Percentiles rank a stretch among this genome's conserved stretches.
Conservation (phyloP, 2,888 invertebrate genomes). For the Stenichneumon culpator region DNA sequence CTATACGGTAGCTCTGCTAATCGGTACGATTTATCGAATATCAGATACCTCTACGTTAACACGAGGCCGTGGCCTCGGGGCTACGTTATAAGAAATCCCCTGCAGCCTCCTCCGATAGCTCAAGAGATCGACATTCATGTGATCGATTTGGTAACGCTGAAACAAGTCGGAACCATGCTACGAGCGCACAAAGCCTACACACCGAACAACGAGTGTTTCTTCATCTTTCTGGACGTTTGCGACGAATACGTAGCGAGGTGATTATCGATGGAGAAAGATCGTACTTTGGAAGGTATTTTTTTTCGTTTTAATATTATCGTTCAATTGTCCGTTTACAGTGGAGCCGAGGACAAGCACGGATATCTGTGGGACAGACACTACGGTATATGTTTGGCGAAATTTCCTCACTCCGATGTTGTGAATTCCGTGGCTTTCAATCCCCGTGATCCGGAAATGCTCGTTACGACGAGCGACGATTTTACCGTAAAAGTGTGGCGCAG, state of each 20-base stretch:
- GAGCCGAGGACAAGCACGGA: conserved; percentile 93
- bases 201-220: conserved; percentile 94
- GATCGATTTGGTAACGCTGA: conserved; percentile 91
- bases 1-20: not conserved
- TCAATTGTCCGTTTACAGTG: conserved; percentile 86
- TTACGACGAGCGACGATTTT: conserved; percentile 93
- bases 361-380: conserved; percentile 95
- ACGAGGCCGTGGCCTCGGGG: conserved; percentile 93
- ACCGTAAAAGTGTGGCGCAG: conserved; percentile 90
- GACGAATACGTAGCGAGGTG: conserved; percentile 94
- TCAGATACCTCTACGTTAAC: conserved; percentile 92
- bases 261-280: conserved; percentile 59
- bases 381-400: conserved; percentile 91
- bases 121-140: conserved; percentile 95
- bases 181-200: conserved; percentile 93
- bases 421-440: conserved; percentile 95
- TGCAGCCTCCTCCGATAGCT: conserved; percentile 94
- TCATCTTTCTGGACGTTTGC: conserved; percentile 94
- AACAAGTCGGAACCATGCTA: conserved; percentile 92
- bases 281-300: not conserved
- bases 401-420: conserved; percentile 92
- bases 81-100: conserved; percentile 90
- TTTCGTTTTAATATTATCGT: not conserved
- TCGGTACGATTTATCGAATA: not conserved
- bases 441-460: conserved; percentile 91